These are phyloP conservation scores for Caiman crocodilus DNA, from an alignment of 2,797 vertebrate genomes.

Conservation along the genomic window DNA sequence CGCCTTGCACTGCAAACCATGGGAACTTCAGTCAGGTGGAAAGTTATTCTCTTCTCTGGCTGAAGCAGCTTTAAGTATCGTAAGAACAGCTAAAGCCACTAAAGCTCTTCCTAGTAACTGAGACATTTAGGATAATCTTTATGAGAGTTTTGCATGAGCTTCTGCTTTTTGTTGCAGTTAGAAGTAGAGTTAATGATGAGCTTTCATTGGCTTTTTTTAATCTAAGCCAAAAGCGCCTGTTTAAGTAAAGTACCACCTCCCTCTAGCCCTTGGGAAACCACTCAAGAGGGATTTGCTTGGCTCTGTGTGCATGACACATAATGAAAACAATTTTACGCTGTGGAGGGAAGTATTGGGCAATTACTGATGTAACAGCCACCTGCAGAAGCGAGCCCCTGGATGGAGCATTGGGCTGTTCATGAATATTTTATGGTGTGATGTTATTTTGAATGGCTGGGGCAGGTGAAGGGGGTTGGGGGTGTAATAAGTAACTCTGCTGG, in stretches of 20 bases:
- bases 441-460: conserved; percentile 96
- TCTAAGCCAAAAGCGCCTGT: conserved; percentile 93
- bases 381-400: conserved; percentile 93
- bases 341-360: conserved; percentile 97
- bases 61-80: conserved; percentile 91
- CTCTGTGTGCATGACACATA: conserved; percentile 98
- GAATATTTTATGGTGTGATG: conserved; percentile 99
- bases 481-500: conserved; percentile 99
- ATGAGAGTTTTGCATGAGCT: conserved; percentile 89
- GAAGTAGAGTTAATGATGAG: conserved; percentile 97
- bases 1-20: conserved; percentile 96
- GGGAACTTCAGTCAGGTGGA: conserved; percentile 99
- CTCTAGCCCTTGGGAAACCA: conserved; percentile 95
- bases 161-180: conserved; percentile 91
- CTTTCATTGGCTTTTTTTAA: conserved; percentile 88
- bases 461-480: conserved; percentile 92
- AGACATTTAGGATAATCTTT: conserved; percentile 97
- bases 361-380: conserved; percentile 99
- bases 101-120: conserved; percentile 91
- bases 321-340: conserved; percentile 99
- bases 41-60: conserved; percentile 94
- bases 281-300: conserved; percentile 94
- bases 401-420: conserved; percentile 89
- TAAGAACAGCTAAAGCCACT: conserved; percentile 89
- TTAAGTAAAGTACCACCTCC: conserved; percentile 98